A percentile compares a stretch with the other conserved stretches of the same genome.
Evolutionary conservation across 1,140 invertebrate genomes (phyloP).

Genomic region (Zaprionus capensis): DNA sequence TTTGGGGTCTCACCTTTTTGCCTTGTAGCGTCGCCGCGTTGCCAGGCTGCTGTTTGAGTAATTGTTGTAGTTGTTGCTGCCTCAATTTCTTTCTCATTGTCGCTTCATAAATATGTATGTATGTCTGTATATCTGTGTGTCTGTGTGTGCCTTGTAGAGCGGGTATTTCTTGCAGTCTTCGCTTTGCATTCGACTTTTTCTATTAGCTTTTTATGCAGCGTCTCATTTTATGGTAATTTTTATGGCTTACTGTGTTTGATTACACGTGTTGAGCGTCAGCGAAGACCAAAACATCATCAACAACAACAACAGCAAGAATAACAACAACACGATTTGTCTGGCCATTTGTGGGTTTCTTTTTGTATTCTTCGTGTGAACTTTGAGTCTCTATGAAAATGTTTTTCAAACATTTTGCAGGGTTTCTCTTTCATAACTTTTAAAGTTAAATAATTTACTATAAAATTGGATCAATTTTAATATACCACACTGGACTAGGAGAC

Average conservation of each 20-base stretch:
- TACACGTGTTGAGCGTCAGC: conserved; percentile 64
- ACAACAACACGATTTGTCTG: conserved; percentile 41
- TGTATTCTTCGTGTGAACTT: conserved; percentile 16
- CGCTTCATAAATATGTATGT: background rate
- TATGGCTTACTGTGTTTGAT: conserved; percentile 81
- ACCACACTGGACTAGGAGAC: too few relatives aligned
- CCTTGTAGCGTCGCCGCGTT: conserved; percentile 9
- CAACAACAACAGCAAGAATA: conserved; percentile 50
- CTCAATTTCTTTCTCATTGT: conserved; percentile 14
- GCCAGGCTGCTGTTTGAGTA: conserved; percentile 3
- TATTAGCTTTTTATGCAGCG: conserved; percentile 53
- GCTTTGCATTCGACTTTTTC: conserved; percentile 16
- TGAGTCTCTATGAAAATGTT: conserved; percentile 3
- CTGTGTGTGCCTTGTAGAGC: background rate
- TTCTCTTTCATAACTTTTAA: conserved; percentile 41
- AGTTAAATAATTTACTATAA: background rate
- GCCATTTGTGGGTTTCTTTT: conserved; percentile 59
- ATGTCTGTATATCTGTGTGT: background rate
- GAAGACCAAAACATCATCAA: conserved; percentile 47
- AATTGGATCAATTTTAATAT: background rate
- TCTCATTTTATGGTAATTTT: conserved; percentile 66
- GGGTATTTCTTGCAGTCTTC: conserved; percentile 7
- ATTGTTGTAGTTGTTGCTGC: conserved; percentile 9
- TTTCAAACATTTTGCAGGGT: conserved; percentile 21
- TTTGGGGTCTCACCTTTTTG: conserved; percentile 65